These are phyloP conservation scores for Adineta ricciae DNA, from an alignment of 2,888 invertebrate genomes.

Conservation along the genomic window DNA sequence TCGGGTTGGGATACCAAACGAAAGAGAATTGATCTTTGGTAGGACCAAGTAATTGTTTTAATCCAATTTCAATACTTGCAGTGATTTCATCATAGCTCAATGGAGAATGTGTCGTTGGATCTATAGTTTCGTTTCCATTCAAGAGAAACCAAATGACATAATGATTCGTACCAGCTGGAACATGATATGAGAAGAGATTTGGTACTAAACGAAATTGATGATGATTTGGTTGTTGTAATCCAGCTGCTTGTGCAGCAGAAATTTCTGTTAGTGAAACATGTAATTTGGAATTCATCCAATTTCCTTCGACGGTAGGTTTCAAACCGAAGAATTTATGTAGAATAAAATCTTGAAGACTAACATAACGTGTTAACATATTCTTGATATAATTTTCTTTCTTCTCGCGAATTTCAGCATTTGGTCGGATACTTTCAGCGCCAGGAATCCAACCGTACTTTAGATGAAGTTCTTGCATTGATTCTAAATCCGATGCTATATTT, in stretches of 20 bases:
- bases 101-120: background rate
- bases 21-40: background rate
- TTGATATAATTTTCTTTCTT: background rate
- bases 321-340: background rate
- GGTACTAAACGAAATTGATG: background rate
- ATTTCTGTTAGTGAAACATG: background rate
- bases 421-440: background rate
- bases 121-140: background rate
- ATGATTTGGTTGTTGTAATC: background rate
- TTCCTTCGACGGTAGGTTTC: background rate
- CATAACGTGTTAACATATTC: background rate
- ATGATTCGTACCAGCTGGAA: background rate
- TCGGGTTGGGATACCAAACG: background rate
- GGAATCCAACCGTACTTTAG: background rate
- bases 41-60: background rate
- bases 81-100: background rate
- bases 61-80: background rate
- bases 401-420: background rate
- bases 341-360: background rate
- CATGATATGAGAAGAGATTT: background rate
- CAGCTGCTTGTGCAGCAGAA: background rate
- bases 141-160: background rate
- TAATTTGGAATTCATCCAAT: background rate
- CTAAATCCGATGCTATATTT: background rate
- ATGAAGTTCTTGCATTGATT: background rate